These are phyloP conservation scores for Symphodus melops DNA, from an alignment of 2,113 vertebrate genomes.

Conservation along the genomic window DNA sequence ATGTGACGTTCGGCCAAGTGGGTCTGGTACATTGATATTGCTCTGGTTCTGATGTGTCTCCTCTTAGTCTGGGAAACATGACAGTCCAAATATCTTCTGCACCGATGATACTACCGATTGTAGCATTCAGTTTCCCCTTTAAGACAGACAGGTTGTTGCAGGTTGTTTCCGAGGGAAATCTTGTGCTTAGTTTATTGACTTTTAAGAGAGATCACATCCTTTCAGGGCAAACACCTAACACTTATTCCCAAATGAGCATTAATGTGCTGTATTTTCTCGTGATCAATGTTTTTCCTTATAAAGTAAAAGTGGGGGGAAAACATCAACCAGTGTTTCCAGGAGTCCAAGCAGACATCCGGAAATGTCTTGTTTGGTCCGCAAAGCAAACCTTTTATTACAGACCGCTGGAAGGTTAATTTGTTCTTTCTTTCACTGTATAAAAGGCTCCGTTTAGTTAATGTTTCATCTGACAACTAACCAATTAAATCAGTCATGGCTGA, in stretches of 20 bases:
- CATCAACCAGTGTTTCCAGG: too few relatives aligned
- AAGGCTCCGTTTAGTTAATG: too few relatives aligned
- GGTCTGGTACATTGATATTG: constrained; percentile 41
- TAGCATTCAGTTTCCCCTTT: not conserved
- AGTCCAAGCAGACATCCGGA: not conserved
- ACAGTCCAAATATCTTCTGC: not conserved
- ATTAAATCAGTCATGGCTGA: too few relatives aligned
- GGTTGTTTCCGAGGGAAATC: too few relatives aligned
- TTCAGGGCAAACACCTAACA: too few relatives aligned
- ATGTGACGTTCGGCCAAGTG: constrained; percentile 54
- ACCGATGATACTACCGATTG: constrained; percentile 3
- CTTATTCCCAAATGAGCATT: too few relatives aligned
- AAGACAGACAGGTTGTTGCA: too few relatives aligned
- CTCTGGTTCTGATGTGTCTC: constrained; percentile 55
- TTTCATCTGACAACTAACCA: too few relatives aligned
- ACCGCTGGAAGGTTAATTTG: too few relatives aligned
- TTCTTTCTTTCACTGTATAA: too few relatives aligned
- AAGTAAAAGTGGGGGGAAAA: not conserved
- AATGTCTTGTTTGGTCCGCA: not conserved
- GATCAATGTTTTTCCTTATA: not conserved
- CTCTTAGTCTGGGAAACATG: constrained; percentile 61
- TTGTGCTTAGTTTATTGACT: not conserved
- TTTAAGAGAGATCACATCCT: not conserved
- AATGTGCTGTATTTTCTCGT: not conserved
- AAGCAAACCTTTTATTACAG: not conserved